A percentile compares a stretch with the other conserved stretches of the same genome.
Conservation (phyloP, 2,888 invertebrate species). For the Anagyrus pseudococci region DNA sequence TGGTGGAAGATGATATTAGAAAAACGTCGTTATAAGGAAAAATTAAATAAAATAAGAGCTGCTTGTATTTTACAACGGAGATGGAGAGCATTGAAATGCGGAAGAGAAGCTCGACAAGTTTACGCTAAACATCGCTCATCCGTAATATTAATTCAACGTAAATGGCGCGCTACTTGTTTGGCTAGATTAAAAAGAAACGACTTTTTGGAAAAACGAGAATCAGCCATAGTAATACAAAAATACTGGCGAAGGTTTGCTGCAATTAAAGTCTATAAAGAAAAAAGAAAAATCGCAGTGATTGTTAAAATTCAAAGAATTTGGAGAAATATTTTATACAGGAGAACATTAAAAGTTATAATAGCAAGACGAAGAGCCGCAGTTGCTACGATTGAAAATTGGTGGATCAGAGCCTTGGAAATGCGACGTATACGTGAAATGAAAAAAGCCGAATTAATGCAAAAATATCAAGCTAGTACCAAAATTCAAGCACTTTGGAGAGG, state of each 20-base stretch:
- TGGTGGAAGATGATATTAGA: constrained; percentile 42
- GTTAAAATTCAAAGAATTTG: constrained; percentile 55
- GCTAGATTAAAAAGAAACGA: constrained; percentile 40
- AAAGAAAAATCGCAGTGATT: constrained; percentile 1
- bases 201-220: constrained; percentile 41
- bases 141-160: constrained; percentile 60
- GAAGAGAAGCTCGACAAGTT: constrained; percentile 10
- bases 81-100: constrained; percentile 50
- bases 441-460: constrained; percentile 56
- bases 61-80: constrained; percentile 48
- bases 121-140: constrained; percentile 44
- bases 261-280: constrained; percentile 30
- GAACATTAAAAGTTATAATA: constrained; percentile 28
- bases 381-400: constrained; percentile 42
- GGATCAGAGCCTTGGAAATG: constrained; percentile 30
- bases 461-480: constrained; percentile 66
- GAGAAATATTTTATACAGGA: constrained; percentile 27
- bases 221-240: constrained; percentile 59
- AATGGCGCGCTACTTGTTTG: constrained; percentile 56
- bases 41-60: constrained; percentile 30
- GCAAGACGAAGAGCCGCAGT: constrained; percentile 38
- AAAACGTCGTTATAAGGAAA: constrained; percentile 29
- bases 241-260: constrained; percentile 50
- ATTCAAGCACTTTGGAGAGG: constrained; percentile 71
- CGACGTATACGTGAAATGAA: constrained; percentile 36